phyloP scores from a whole-genome alignment of 2,797 vertebrate species.

The Parauchenoglanis ngamensis region DNA sequence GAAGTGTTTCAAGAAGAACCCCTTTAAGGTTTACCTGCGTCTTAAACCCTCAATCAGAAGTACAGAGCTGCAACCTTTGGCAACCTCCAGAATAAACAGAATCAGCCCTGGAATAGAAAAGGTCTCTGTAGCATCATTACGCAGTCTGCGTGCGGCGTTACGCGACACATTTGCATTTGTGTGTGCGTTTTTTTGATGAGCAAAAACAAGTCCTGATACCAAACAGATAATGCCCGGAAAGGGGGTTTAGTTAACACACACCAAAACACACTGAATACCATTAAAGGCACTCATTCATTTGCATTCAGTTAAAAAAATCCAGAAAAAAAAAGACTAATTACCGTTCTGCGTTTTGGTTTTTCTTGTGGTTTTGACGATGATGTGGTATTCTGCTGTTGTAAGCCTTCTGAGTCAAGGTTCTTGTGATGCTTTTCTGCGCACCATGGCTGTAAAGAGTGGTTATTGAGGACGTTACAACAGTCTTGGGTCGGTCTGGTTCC shows the following conservation, averaged over 20 bases:
- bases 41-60: not conserved
- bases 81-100: not conserved
- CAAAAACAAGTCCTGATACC: conserved; percentile 6
- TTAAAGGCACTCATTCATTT: not conserved
- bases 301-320: not conserved
- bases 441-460: not conserved
- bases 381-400: not conserved
- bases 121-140: not conserved
- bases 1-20: not conserved
- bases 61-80: not conserved
- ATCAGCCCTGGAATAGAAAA: not conserved
- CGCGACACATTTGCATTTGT: not conserved
- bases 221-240: not conserved
- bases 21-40: no score
- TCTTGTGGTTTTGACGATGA: not conserved
- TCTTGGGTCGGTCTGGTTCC: not conserved
- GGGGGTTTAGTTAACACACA: not conserved
- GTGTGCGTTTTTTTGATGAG: not conserved
- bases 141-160: not conserved
- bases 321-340: not conserved
- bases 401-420: not conserved
- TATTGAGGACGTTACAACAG: no score
- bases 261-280: not conserved
- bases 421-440: not conserved
- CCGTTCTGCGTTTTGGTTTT: not conserved